Conservation (phyloP, 1,140 invertebrate species). For the Drosophila auraria region DNA sequence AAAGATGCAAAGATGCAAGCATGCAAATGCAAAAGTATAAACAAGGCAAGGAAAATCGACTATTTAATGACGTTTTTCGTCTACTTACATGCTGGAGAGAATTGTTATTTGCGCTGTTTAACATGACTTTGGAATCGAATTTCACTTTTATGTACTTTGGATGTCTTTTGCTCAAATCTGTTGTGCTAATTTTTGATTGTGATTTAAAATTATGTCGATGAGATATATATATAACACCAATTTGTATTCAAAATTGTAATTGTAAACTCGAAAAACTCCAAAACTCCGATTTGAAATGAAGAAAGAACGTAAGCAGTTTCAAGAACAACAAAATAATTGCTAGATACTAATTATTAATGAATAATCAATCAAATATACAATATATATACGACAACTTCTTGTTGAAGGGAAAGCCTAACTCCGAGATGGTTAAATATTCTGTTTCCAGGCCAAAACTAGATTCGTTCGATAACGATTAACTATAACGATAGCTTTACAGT, state of each 20-base stretch:
- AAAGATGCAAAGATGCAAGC: constrained; percentile 5
- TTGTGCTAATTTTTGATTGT: constrained; percentile 38
- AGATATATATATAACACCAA: constrained; percentile 20
- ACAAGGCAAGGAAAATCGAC: constrained; percentile 12
- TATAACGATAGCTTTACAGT: constrained; percentile 18
- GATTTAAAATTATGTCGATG: constrained; percentile 26
- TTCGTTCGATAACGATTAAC: constrained; percentile 1
- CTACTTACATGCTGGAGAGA: constrained; percentile 80
- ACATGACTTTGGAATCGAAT: constrained; percentile 73
- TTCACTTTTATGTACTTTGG: constrained; percentile 42
- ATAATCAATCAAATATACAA: constrained; percentile 2
- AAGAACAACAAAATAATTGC: constrained; percentile 19
- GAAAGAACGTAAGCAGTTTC: neutral
- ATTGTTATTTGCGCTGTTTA: constrained; percentile 78
- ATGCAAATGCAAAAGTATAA: constrained; percentile 6
- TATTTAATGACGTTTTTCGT: constrained; percentile 49
- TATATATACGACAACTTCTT: constrained; percentile 2
- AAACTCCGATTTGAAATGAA: constrained; percentile 30
- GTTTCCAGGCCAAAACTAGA: constrained; percentile 4
- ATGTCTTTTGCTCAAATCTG: constrained; percentile 44
- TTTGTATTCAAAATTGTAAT: constrained; percentile 5
- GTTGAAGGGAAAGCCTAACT: constrained; percentile 11
- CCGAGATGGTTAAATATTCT: neutral
- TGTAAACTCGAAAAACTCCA: neutral
- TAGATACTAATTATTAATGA: constrained; percentile 11